A percentile compares a stretch with the other conserved stretches of the same genome.
Evolutionary conservation across 1,140 invertebrate genomes (phyloP).

Genomic region (Rhagoletis zephyria): DNA sequence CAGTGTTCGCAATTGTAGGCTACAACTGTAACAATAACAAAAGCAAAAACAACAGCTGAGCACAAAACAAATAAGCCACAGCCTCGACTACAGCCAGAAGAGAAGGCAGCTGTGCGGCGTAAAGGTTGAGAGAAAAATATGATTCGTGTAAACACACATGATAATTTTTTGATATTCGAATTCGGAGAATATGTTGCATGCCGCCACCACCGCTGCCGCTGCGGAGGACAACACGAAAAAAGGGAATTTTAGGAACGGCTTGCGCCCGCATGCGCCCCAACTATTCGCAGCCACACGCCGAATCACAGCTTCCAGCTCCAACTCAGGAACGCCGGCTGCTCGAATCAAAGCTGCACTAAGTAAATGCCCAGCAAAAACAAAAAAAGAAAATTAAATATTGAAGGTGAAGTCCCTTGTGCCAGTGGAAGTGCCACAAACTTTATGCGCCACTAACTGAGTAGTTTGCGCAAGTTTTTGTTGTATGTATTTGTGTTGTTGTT

Average conservation of each 20-base stretch:
- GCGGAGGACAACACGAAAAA: not conserved
- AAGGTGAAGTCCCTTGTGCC: not conserved
- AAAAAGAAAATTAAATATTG: too few relatives aligned
- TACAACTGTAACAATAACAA: constrained; percentile 47
- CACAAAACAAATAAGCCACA: not conserved
- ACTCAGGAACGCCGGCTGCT: not conserved
- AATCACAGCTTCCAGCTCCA: not conserved
- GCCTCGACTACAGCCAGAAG: not conserved
- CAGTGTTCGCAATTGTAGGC: constrained; percentile 51
- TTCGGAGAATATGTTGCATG: constrained; percentile 12
- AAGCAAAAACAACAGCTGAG: not conserved
- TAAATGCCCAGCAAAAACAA: too few relatives aligned
- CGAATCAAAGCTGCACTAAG: not conserved
- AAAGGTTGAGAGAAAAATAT: constrained; percentile 43
- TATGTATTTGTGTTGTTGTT: not conserved
- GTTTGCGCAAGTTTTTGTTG: not conserved
- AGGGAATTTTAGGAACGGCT: not conserved
- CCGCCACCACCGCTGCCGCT: not conserved
- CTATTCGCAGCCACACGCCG: not conserved
- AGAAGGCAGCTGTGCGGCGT: constrained; percentile 33
- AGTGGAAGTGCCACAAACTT: not conserved
- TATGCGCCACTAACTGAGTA: constrained; percentile 28
- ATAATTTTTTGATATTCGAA: constrained; percentile 52
- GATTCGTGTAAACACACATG: constrained; percentile 53
- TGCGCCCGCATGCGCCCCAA: not conserved